phyloP scores from a whole-genome alignment of 2,113 vertebrate species.

The Hymenochirus boettgeri region DNA sequence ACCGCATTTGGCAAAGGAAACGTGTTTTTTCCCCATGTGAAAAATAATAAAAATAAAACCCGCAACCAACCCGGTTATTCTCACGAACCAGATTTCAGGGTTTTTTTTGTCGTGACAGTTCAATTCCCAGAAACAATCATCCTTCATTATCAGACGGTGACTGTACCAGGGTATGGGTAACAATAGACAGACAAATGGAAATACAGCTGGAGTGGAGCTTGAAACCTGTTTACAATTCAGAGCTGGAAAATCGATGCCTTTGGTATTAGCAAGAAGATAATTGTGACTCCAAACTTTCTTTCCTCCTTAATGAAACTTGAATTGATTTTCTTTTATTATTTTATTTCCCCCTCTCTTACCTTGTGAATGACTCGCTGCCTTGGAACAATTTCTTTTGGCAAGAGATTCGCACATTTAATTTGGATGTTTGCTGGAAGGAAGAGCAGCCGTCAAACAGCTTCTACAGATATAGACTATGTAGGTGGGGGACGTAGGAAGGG shows the following conservation, averaged over 20 bases:
- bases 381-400: constrained; percentile 63
- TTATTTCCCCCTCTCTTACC: no score
- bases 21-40: no score
- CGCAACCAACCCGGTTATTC: no score
- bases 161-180: constrained; percentile 12
- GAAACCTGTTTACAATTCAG: constrained; percentile 42
- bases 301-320: constrained; percentile 72
- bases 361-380: constrained; percentile 75
- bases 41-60: no score
- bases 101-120: no score
- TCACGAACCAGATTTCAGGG: no score
- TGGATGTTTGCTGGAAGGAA: constrained; percentile 62
- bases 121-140: background rate
- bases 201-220: constrained; percentile 11
- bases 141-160: background rate
- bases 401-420: constrained; percentile 76
- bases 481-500: no score
- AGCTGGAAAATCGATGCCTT: constrained; percentile 49
- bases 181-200: background rate
- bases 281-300: constrained; percentile 55
- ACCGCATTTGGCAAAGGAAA: no score
- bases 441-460: constrained; percentile 56
- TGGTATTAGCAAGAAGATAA: constrained; percentile 48
- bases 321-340: constrained; percentile 81
- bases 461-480: constrained; percentile 51